Conservation (phyloP, 2,797 vertebrate genomes). For the Acestrorhynchus altus region DNA sequence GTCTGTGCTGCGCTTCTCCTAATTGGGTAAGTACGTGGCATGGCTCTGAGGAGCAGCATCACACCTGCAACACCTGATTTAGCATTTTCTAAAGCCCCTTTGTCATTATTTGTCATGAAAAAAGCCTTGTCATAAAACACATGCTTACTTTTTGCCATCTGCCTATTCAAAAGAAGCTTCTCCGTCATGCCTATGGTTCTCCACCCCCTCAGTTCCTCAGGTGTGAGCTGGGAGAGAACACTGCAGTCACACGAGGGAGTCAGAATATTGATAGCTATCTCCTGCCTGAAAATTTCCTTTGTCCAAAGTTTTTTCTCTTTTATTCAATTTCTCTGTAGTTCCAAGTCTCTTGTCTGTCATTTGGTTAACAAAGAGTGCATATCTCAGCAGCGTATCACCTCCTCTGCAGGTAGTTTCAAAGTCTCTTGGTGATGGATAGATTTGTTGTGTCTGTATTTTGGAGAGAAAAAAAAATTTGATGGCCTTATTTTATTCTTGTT, state of each 20-base stretch:
- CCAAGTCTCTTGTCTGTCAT: background rate
- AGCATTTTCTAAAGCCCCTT: background rate
- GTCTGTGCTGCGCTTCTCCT: constrained; percentile 90
- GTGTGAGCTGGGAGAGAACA: background rate
- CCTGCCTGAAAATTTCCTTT: background rate
- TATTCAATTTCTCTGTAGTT: background rate
- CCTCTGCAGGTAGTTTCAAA: background rate
- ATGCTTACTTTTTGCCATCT: background rate
- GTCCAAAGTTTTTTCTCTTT: background rate
- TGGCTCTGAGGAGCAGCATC: background rate
- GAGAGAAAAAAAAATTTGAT: background rate
- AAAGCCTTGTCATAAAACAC: constrained; percentile 17
- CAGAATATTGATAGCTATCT: background rate
- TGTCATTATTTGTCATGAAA: background rate
- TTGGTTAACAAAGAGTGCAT: background rate
- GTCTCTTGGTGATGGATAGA: background rate
- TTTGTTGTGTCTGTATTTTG: background rate
- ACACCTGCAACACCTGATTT: background rate
- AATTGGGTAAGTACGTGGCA: constrained; percentile 88
- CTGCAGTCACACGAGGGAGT: constrained; percentile 15
- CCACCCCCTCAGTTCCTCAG: background rate
- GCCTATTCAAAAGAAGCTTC: background rate
- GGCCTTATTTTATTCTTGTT: background rate
- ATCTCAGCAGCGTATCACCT: background rate
- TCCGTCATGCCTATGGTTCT: background rate